A percentile compares a stretch with the other conserved stretches of the same genome.
Conservation (phyloP, 2,888 invertebrate genomes). For the Athrips mouffetella region DNA sequence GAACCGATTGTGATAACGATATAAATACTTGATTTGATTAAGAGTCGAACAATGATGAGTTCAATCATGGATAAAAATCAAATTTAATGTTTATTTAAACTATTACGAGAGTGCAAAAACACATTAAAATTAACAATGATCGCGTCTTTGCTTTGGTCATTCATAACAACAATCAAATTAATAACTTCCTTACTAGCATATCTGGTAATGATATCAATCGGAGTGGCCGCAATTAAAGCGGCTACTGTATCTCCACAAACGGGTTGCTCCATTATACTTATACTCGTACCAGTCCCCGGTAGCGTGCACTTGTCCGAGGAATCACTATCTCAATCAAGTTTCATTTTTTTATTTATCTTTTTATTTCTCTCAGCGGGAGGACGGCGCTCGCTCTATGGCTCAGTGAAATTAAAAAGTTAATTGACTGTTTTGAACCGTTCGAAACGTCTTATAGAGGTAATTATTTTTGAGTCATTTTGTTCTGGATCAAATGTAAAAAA, state of each 20-base stretch:
- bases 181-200: not conserved
- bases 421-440: conserved; percentile 35
- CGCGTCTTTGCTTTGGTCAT: too few species aligned
- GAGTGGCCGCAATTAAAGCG: conserved; percentile 8
- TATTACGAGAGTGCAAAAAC: too few species aligned
- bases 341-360: conserved; percentile 25
- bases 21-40: conserved; percentile 9
- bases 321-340: conserved; percentile 36
- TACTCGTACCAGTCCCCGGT: conserved; percentile 8
- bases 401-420: conserved; percentile 45
- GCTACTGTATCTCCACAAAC: conserved; percentile 12
- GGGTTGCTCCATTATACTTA: conserved; percentile 2
- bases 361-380: conserved; percentile 14
- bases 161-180: not conserved
- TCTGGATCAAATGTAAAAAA: not conserved
- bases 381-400: conserved; percentile 27
- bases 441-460: conserved; percentile 16
- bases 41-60: not conserved
- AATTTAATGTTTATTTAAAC: not conserved
- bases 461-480: conserved; percentile 7
- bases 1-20: conserved; percentile 19
- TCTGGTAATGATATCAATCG: conserved; percentile 8
- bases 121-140: too few species aligned
- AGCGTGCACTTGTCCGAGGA: conserved; percentile 19
- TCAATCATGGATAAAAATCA: not conserved